These are phyloP conservation scores for Leptobrachium leishanense DNA, from an alignment of 2,113 vertebrate genomes.

Conservation along the genomic window DNA sequence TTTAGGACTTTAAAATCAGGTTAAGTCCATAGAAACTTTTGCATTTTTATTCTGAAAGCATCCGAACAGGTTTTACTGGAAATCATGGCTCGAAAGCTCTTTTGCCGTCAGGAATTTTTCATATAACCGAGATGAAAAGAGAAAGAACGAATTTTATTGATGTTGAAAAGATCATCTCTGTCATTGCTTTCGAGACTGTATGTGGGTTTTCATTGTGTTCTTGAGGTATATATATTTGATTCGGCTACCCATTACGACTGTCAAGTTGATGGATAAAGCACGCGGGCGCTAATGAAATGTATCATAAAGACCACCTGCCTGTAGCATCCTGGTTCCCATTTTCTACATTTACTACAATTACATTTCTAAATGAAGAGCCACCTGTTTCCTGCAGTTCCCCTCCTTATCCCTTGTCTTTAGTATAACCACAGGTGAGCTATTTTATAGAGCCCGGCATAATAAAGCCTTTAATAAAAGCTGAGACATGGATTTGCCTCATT, in stretches of 20 bases:
- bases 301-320: constrained; percentile 53
- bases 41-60: too few relatives aligned
- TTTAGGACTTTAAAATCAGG: too few relatives aligned
- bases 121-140: constrained; percentile 6
- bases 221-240: constrained; percentile 44
- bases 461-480: too few relatives aligned
- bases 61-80: too few relatives aligned
- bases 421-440: too few relatives aligned
- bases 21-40: too few relatives aligned
- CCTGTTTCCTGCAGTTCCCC: constrained; percentile 54
- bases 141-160: constrained; percentile 1
- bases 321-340: constrained; percentile 28
- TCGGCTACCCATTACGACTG: constrained; percentile 50
- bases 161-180: neutral
- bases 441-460: too few relatives aligned
- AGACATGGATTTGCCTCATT: too few relatives aligned
- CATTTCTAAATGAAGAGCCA: constrained; percentile 54
- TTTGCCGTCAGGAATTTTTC: neutral
- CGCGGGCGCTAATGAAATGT: constrained; percentile 49
- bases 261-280: constrained; percentile 52
- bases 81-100: too few relatives aligned
- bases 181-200: neutral
- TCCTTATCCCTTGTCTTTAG: constrained; percentile 7
- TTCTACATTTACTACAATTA: constrained; percentile 54
- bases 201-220: constrained; percentile 19